phyloP scores from a whole-genome alignment of 2,797 vertebrate genomes.

The Rhynchonycteris naso region DNA sequence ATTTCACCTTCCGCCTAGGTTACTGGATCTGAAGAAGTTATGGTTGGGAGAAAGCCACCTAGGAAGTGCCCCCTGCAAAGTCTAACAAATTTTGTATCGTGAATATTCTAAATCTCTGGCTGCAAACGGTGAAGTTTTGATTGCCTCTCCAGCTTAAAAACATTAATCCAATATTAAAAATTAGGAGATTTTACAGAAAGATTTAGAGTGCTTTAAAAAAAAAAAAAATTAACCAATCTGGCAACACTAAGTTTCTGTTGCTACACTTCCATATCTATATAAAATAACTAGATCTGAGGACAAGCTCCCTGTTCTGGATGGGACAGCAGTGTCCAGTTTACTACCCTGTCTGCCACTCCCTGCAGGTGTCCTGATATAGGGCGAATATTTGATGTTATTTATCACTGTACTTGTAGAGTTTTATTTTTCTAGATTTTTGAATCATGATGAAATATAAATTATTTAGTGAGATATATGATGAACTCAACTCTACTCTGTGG shows the following conservation, averaged over 20 bases:
- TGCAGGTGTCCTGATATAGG: not conserved
- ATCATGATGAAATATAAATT: not conserved
- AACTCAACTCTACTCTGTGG: not conserved
- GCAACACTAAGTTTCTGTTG: not conserved
- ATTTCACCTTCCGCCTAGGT: not conserved
- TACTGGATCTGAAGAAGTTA: not conserved
- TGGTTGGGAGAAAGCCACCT: not conserved
- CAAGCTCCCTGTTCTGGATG: not conserved
- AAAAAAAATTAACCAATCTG: not conserved
- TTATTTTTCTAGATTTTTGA: constrained; percentile 12
- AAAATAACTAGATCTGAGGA: not conserved
- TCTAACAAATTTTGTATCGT: not conserved
- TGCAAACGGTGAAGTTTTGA: not conserved
- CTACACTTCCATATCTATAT: not conserved
- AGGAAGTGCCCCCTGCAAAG: not conserved
- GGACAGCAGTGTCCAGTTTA: not conserved
- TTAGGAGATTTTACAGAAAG: not conserved
- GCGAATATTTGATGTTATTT: not conserved
- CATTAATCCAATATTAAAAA: not conserved
- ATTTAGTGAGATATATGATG: not conserved
- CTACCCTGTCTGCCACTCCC: not conserved
- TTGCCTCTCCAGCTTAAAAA: not conserved
- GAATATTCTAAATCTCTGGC: not conserved
- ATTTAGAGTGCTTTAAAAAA: not conserved
- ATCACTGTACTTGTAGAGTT: not conserved